phyloP scores from a whole-genome alignment of 2,888 invertebrate species.

The Trichopria drosophilae region DNA sequence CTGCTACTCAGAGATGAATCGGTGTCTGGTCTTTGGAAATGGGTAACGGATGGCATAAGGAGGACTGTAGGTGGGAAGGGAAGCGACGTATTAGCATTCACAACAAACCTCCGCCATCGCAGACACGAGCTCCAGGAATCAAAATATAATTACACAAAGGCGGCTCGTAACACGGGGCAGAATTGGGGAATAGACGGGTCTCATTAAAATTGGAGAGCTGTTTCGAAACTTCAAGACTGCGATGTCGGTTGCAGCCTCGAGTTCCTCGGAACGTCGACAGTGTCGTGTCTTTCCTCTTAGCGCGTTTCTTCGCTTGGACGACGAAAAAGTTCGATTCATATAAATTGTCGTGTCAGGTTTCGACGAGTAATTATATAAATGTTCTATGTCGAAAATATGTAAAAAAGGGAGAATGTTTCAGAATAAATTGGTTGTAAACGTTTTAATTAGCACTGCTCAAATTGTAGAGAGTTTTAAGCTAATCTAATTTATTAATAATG shows the following conservation, averaged over 20 bases:
- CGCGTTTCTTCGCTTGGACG: no score
- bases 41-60: slow-evolving; percentile 7
- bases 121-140: slow-evolving; percentile 42
- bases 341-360: no score
- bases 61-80: slow-evolving; percentile 14
- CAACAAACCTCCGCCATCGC: slow-evolving; percentile 43
- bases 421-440: no score
- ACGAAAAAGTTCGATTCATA: no score
- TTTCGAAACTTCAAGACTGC: slow-evolving; percentile 54
- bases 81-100: slow-evolving; percentile 52
- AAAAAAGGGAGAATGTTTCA: no score
- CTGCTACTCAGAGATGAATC: background rate
- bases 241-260: slow-evolving; percentile 53
- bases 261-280: slow-evolving; percentile 41
- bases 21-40: background rate
- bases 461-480: no score
- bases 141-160: no score
- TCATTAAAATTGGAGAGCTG: slow-evolving; percentile 58
- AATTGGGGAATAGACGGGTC: slow-evolving; percentile 53
- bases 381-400: no score
- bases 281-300: background rate
- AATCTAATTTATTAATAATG: no score
- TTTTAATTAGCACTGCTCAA: no score
- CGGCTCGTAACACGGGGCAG: slow-evolving; percentile 53
- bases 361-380: no score